These are phyloP conservation scores for Pseudomugil tenellus DNA, from an alignment of 2,797 vertebrate genomes.

Conservation along the genomic window DNA sequence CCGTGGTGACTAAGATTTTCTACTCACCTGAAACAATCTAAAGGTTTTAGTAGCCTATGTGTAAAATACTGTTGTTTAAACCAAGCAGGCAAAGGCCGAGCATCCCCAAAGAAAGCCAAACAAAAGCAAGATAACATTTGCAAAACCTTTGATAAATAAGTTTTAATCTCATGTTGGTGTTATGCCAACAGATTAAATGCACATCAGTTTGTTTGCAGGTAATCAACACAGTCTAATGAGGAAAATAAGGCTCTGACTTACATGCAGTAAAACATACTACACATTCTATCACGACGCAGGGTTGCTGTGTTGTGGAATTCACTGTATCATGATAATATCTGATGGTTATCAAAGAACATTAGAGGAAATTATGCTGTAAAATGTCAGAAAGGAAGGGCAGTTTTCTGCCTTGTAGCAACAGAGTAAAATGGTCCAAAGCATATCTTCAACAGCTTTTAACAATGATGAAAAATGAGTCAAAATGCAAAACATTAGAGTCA, in stretches of 20 bases:
- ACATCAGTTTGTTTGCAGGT: not conserved
- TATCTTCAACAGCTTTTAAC: too few relatives aligned
- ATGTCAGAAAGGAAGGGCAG: not conserved
- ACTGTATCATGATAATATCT: not conserved
- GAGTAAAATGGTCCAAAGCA: not conserved
- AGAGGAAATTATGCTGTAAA: not conserved
- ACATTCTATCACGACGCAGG: not conserved
- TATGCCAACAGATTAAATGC: too few relatives aligned
- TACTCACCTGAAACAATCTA: not conserved
- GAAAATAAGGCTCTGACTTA: not conserved
- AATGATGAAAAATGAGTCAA: too few relatives aligned
- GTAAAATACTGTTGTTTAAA: not conserved
- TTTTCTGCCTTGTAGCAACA: not conserved
- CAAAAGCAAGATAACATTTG: too few relatives aligned
- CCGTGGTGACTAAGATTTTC: not conserved
- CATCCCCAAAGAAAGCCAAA: too few relatives aligned
- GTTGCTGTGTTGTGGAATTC: not conserved
- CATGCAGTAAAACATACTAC: not conserved
- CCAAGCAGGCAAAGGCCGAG: too few relatives aligned
- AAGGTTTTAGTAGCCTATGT: too few relatives aligned
- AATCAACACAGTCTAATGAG: not conserved
- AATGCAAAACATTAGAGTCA: too few relatives aligned
- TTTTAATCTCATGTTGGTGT: too few relatives aligned
- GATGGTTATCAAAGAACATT: not conserved
- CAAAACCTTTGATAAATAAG: too few relatives aligned